Conservation (phyloP, 2,113 vertebrate species). For the Onychorhynchus coronatus region DNA sequence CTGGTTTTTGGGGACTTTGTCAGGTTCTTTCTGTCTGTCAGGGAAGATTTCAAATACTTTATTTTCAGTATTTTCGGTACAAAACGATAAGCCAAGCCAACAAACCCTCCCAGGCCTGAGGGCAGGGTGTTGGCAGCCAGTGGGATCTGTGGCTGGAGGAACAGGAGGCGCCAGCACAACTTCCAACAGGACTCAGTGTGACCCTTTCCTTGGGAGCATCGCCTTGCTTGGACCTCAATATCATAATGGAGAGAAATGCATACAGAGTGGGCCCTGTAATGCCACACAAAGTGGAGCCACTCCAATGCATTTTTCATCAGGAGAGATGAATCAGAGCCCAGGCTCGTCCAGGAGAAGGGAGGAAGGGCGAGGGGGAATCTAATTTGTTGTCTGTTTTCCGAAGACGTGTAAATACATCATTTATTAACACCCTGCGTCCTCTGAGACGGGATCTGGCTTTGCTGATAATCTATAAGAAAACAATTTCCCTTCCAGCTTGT, state of each 20-base stretch:
- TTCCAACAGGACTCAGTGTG: neutral
- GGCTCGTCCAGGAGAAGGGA: neutral
- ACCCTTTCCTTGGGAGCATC: neutral
- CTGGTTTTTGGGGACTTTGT: neutral
- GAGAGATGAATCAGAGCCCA: neutral
- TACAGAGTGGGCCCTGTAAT: neutral
- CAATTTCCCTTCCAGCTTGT: conserved; percentile 5
- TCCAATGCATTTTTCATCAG: neutral
- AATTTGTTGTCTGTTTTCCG: neutral
- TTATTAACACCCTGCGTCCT: neutral
- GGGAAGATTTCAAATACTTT: neutral
- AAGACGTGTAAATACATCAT: neutral
- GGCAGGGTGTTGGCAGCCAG: neutral
- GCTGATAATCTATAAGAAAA: neutral
- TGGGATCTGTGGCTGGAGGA: neutral
- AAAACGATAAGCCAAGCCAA: neutral
- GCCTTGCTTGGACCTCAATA: neutral
- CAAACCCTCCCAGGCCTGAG: accelerated
- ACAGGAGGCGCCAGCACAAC: neutral
- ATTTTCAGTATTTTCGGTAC: accelerated
- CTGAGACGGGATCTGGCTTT: neutral
- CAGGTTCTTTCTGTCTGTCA: neutral
- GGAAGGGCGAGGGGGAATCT: neutral
- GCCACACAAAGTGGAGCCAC: neutral
- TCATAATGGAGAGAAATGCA: neutral